These are phyloP conservation scores for Eueremaeus valkanovi DNA, from an alignment of 2,888 invertebrate species.

Conservation along the genomic window DNA sequence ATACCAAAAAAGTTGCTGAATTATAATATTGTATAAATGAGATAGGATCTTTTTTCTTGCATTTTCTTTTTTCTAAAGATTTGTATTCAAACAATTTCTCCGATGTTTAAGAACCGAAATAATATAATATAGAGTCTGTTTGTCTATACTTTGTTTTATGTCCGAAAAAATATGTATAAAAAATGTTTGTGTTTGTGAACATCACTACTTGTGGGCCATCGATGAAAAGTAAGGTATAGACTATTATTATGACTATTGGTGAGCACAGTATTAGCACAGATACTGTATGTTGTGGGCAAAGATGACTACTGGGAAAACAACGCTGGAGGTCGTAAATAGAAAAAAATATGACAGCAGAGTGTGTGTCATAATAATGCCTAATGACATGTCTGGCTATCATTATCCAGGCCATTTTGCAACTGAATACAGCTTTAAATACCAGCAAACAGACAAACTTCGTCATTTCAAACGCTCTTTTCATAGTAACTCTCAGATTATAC, in stretches of 20 bases:
- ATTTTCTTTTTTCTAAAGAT: background rate
- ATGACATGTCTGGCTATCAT: slow-evolving; percentile 9
- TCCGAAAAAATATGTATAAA: background rate
- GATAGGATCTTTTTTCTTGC: background rate
- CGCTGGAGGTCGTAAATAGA: slow-evolving; percentile 28
- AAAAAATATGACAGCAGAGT: slow-evolving; percentile 12
- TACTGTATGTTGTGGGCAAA: slow-evolving; percentile 3
- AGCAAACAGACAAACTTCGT: background rate
- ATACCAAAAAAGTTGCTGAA: background rate
- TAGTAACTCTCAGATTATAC: background rate
- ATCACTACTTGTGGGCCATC: background rate
- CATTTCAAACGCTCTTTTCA: background rate
- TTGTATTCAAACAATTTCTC: background rate
- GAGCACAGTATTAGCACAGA: too few species aligned
- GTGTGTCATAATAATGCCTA: slow-evolving; percentile 22
- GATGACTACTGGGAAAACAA: background rate
- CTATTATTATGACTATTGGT: background rate
- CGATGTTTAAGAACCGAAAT: background rate
- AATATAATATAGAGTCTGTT: slow-evolving; percentile 1
- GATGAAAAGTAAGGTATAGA: background rate
- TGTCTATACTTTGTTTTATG: background rate
- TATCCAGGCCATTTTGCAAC: background rate
- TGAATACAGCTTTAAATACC: background rate
- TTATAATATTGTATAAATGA: background rate
- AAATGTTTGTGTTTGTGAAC: background rate